Evolutionary conservation across 2,888 invertebrate species (phyloP), one percentile per base, ranked within the genome.

Genomic region (Matsumyia berberina): DNA sequence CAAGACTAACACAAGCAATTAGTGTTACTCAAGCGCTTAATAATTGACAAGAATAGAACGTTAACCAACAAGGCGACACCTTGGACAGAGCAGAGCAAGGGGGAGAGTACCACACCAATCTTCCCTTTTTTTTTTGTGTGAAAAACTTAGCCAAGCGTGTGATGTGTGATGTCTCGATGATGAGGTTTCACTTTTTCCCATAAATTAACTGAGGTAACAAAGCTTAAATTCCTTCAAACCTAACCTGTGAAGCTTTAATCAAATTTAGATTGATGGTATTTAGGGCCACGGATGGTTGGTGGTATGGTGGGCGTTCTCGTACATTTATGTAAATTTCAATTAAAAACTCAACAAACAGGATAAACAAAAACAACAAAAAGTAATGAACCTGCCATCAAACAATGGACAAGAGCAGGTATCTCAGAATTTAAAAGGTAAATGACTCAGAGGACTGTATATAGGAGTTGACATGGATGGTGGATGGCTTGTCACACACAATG

Each of bases 151-250:
- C 83, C 78, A 74, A 73, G 69, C 83, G 69, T 79, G 51, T 79
- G 83, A 74, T 62, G 24, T 24, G 24, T 24, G 62, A 60, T 49
- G 62, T 39, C 58, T 39, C 33, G 37, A 60, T 37, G 81, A 57
- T 70, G 66, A 42, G 77, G 8, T 73, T 78, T 78, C 62, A 73
- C 62, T 78, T 78, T 72, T 78, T 78, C 78, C 49, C 83, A 83
- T 83, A 74, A 83, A 83, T 83, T 83, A 83, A 69, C 42, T 17
- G 49, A 69, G 62, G 60, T 69, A 69, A 62, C 51, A 44, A 69
- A 67, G 72, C 64, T 64, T 77, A 62, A 69, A 74, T 17, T 51
- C 8, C 33, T 19, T 24, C 8, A 55, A 62, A 46, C 17, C 24
- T 35, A 29, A 67, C 51, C 46, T 42, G 62, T 49, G 58, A 57